Conservation (phyloP, 2,113 vertebrate genomes). For the Phoxinus phoxinus region DNA sequence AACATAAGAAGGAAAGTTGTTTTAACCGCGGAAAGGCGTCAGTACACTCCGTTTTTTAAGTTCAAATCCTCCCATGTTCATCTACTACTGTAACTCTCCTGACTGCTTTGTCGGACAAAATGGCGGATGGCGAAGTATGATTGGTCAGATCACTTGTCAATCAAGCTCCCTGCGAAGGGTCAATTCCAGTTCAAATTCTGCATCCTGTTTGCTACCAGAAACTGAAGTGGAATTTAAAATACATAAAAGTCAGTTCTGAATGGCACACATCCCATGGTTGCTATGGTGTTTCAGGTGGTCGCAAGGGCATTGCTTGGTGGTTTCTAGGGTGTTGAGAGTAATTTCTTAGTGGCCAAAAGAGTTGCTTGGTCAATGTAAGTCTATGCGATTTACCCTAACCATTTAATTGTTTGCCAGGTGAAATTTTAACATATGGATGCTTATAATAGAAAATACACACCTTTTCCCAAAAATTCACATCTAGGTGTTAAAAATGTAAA, state of each 20-base stretch:
- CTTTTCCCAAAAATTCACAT: not conserved
- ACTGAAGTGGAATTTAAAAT: not conserved
- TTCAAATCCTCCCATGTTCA: too few relatives aligned
- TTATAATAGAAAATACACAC: not conserved
- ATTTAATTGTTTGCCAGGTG: not conserved
- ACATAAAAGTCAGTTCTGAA: not conserved
- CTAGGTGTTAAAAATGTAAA: conserved; percentile 8
- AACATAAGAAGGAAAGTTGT: too few relatives aligned
- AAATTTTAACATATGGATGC: not conserved
- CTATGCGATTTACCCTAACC: too few relatives aligned
- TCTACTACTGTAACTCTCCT: too few relatives aligned
- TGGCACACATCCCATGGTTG: not conserved
- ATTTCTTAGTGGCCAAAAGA: not conserved
- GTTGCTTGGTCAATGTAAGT: not conserved
- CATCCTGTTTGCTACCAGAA: not conserved
- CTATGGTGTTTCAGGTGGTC: not conserved
- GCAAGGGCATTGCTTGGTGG: not conserved
- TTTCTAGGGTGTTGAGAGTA: conserved; percentile 28
- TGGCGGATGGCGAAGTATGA: too few relatives aligned
- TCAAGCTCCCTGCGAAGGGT: too few relatives aligned
- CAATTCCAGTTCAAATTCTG: not conserved
- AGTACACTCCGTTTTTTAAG: too few relatives aligned
- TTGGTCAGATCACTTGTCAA: too few relatives aligned
- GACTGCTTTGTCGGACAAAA: too few relatives aligned
- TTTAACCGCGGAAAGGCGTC: too few relatives aligned